Evolutionary conservation across 1,140 invertebrate species (phyloP).

Genomic region (Nasonia giraulti): DNA sequence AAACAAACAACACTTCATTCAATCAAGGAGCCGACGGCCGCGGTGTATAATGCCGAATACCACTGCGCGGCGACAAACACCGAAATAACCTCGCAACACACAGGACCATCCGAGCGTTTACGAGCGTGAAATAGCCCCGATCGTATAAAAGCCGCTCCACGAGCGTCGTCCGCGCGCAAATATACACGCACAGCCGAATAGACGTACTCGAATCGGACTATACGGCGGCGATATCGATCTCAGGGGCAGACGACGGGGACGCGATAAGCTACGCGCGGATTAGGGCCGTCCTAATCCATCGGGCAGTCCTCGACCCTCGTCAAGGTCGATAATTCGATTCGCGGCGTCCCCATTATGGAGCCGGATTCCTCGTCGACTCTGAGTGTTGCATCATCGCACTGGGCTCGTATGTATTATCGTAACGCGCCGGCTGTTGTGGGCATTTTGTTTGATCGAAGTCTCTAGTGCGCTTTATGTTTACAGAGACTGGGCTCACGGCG

Average conservation of each 20-base stretch:
- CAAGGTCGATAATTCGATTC: slow-evolving; percentile 54
- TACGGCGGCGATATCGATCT: slow-evolving; percentile 12
- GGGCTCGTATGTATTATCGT: background rate
- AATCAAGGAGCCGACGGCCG: background rate
- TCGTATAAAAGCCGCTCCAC: background rate
- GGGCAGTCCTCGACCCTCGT: slow-evolving; percentile 25
- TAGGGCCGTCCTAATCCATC: background rate
- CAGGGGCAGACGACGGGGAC: background rate
- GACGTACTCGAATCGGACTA: background rate
- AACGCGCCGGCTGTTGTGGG: background rate
- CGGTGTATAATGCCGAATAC: background rate
- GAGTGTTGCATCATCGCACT: background rate
- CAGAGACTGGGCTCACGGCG: background rate
- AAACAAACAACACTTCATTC: background rate
- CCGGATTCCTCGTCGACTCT: too few species aligned
- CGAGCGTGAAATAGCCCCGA: slow-evolving; percentile 5
- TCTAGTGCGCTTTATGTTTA: background rate
- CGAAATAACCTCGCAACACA: background rate
- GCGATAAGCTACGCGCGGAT: background rate
- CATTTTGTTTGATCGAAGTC: background rate
- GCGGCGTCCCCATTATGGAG: background rate
- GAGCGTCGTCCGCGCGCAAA: background rate
- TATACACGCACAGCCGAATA: background rate
- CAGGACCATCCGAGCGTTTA: background rate
- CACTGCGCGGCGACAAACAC: background rate